Evolutionary conservation across 2,888 invertebrate genomes (phyloP), one percentile per base, ranked within the genome.

Genomic region (Mythimna loreyi): DNA sequence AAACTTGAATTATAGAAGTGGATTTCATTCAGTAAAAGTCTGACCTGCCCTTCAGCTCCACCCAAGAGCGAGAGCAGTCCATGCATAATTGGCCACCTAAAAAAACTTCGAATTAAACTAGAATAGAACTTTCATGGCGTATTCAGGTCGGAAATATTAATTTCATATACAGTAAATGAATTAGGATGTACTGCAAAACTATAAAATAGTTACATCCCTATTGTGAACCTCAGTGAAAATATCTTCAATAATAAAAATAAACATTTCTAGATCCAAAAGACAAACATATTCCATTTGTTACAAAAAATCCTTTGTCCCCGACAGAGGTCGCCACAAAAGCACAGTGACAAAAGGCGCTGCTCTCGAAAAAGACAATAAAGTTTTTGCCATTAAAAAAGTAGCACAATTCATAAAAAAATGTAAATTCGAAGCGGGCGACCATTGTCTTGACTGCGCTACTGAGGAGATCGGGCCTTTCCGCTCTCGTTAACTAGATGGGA

Each of bases 301-400:
- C n/a, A 23, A 56, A 57, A 70, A 77, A 53, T 52, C 43, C 61
- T 79, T 81, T 81, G 72, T 77, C 50, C 28, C 55, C 52, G n/a
- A 47, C 61, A 76, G 83, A 81, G 81, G 74, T 80, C 78, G 71
- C 67, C 43, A 80, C 60, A 80, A 80, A 80, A 78, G 72, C 67
- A 33, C 52, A 19, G 19, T 36, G 50, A 82, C 80, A 83, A 82
- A 84, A 61, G n/a, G 77, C 69, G 69, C 45, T 77, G 63, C 72
- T 82, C 75, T 82, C 70, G 66, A 81, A 83, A 81, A 87, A 90
- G 86, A 90, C 88, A 90, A 90, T 87, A 84, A 87, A 84, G 77
- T 86, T 88, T 86, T 85, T 84, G 71, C 86, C 85, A 85, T 89
- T 87, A 86, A 84, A 82, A 78, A 75, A 61, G 75, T 67, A 73